phyloP scores from a whole-genome alignment of 2,113 vertebrate genomes.

The Procavia capensis region DNA sequence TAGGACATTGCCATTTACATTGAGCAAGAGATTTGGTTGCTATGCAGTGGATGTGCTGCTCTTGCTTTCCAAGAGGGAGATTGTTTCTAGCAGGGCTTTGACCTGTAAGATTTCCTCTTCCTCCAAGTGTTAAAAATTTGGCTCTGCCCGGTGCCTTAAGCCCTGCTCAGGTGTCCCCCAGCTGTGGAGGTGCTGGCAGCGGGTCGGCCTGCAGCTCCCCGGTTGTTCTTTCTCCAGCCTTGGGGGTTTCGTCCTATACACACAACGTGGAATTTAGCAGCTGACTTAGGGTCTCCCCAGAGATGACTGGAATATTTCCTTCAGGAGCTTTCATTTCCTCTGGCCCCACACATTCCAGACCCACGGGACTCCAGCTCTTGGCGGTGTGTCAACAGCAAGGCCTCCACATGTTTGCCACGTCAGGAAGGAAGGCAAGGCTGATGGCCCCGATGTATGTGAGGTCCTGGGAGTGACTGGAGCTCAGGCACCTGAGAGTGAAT shows the following conservation, averaged over 20 bases:
- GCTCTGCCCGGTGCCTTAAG: no score
- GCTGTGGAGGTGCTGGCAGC: background rate
- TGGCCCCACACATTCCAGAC: background rate
- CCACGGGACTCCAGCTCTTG: background rate
- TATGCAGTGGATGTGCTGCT: no score
- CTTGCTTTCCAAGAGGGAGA: no score
- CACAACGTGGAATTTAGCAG: background rate
- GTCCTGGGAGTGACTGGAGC: no score
- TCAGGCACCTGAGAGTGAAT: no score
- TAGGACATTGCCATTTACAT: no score
- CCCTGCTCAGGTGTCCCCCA: background rate
- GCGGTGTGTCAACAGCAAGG: background rate
- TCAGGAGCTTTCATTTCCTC: background rate
- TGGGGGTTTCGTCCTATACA: background rate
- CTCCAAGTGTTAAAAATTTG: no score
- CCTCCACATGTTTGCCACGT: no score
- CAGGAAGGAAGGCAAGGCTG: no score
- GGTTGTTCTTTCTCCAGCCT: background rate
- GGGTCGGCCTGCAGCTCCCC: fast-evolving
- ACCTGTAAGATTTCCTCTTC: no score
- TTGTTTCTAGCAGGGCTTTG: no score
- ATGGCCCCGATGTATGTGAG: background rate
- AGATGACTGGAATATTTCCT: background rate
- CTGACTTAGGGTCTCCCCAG: background rate
- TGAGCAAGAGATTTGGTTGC: no score